Evolutionary conservation across 30 jellyfish, hydroid and myxozoan species (phyloP), one percentile per base, ranked within the genome.

Genomic region (Phacellophora camtschatica): DNA sequence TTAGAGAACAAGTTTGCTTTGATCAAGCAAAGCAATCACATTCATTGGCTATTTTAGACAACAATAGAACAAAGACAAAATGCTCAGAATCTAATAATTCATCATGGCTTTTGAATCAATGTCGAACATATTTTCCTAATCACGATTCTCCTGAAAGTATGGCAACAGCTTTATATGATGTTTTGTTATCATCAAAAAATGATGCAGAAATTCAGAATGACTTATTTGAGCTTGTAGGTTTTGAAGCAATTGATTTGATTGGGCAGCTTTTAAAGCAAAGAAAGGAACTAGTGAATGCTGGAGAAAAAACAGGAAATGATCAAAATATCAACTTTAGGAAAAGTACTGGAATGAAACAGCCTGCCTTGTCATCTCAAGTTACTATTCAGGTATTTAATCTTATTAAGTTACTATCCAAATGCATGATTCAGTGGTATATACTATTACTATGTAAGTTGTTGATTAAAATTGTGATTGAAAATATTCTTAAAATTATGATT

Each of bases 171-270:
- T 50, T 92, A 28, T 72, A 54, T 85, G 98, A 92, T 57, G 81
- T 92, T 39, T 58, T 92, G 36, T 42, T 57, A 8, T 68, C 96
- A 12, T 16, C 87, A 4, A 65, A 67, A 71, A 73, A 77, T 29
- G 88, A 80, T 85, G 96, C 92, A 13, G 96, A 86, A 36, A 77
- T 94, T n/a, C 99, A 94, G 51, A 88, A 94, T 81, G 96, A 82
- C 5, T 69, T 94, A 24, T 94, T 94, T 82, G 99, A 94, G 16
- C 89, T 94, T 56, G 84, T 94, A 49, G 99, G 99, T 0, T 87
- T 87, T 66, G 99, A 94, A 51, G 97, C 96, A 18, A 58, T 94
- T 41, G 99, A 94, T 57, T 66, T 94, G 33, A 94, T 94, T 41
- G 88, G 81, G 20, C 54, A 51, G n/a, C 64, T 94, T 19, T 71